Conservation (phyloP, 2,888 invertebrate species). For the Ctena decussata region DNA sequence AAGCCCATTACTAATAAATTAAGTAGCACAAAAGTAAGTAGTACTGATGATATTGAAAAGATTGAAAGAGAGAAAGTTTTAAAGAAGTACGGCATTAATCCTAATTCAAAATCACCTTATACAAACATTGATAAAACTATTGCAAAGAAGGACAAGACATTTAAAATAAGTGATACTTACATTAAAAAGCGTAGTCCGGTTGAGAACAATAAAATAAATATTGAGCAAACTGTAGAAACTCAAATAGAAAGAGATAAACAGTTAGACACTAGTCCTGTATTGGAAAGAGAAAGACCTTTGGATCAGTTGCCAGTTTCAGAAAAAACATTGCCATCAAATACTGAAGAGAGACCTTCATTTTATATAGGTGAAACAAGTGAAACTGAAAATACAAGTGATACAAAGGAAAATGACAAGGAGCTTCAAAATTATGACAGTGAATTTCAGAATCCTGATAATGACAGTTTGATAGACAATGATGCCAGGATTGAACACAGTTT, state of each 20-base stretch:
- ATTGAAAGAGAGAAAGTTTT: constrained; percentile 56
- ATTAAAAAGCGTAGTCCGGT: neutral
- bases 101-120: constrained; percentile 2
- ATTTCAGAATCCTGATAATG: neutral
- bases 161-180: neutral
- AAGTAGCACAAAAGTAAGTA: neutral
- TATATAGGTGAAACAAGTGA: neutral
- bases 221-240: neutral
- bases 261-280: neutral
- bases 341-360: neutral
- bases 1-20: constrained; percentile 4
- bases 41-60: neutral
- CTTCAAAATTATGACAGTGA: too few species aligned
- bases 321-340: neutral
- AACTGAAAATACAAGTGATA: neutral
- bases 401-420: neutral
- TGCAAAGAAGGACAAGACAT: neutral
- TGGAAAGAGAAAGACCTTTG: neutral
- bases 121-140: neutral
- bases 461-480: neutral
- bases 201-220: neutral
- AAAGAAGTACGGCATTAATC: constrained; percentile 61
- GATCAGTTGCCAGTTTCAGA: neutral
- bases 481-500: neutral
- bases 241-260: neutral